phyloP scores from a whole-genome alignment of 1,140 invertebrate species.

The Helicoverpa zea region DNA sequence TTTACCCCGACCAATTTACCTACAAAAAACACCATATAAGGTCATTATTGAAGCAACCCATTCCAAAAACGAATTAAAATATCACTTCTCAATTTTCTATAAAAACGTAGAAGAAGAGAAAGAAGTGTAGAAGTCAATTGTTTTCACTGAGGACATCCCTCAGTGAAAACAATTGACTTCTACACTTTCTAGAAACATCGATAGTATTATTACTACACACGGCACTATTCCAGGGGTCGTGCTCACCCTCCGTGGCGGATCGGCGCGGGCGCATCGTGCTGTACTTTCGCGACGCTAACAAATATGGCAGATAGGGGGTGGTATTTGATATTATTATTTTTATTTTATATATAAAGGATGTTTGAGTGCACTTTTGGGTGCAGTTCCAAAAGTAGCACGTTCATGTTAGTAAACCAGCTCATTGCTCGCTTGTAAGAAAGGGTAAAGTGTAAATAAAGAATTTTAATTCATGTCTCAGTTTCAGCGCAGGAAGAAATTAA shows the following conservation, averaged over 20 bases:
- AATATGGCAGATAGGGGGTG: conserved; percentile 7
- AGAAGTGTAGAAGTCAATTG: no score
- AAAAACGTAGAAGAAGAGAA: no score
- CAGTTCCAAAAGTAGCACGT: background rate
- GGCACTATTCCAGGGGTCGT: conserved; percentile 41
- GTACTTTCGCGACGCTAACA: conserved; percentile 32
- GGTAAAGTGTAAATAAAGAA: no score
- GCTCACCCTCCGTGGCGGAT: conserved; percentile 57
- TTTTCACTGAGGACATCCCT: no score
- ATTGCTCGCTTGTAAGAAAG: no score
- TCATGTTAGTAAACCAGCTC: background rate
- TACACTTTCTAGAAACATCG: conserved; percentile 2
- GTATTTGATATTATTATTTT: background rate
- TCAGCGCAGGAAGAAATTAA: no score
- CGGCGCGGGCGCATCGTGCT: conserved; percentile 50
- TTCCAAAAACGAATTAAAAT: no score
- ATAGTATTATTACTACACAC: conserved; percentile 50
- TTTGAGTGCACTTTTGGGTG: background rate
- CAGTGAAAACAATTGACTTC: background rate
- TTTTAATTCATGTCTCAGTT: no score
- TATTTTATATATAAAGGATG: background rate
- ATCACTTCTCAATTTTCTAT: no score
- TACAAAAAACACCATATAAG: no score
- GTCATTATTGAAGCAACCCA: no score
- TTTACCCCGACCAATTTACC: no score